These are phyloP conservation scores for Aphrocallistes beatrix DNA, from an alignment of 37 sponge, comb jelly and placozoan genomes.

Conservation along the genomic window DNA sequence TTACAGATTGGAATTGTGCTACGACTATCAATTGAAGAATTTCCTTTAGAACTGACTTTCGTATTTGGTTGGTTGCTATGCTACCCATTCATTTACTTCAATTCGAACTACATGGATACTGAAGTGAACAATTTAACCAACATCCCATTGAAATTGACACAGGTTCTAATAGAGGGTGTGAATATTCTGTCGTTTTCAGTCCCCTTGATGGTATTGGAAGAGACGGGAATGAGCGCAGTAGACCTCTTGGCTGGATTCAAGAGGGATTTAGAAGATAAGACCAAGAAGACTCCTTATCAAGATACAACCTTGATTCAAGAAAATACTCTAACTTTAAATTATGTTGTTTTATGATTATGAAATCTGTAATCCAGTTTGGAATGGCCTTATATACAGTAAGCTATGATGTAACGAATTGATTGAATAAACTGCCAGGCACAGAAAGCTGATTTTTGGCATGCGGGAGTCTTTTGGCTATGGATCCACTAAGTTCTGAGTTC, in stretches of 20 bases:
- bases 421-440: too few species aligned
- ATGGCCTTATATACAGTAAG: too few species aligned
- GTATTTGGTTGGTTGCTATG: slow-evolving; percentile 1
- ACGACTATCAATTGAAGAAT: background rate
- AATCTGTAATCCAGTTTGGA: too few species aligned
- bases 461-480: too few species aligned
- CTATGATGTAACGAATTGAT: too few species aligned
- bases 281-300: too few species aligned
- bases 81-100: background rate
- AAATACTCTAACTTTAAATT: background rate
- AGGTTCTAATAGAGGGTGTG: background rate
- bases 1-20: background rate
- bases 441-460: too few species aligned
- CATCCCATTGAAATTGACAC: background rate
- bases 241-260: too few species aligned
- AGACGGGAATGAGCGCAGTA: background rate
- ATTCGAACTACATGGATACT: slow-evolving; percentile 7
- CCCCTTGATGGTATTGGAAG: background rate
- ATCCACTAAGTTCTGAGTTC: too few species aligned
- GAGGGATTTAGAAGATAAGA: too few species aligned
- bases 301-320: too few species aligned
- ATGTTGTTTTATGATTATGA: too few species aligned
- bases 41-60: background rate
- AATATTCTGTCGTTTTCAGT: background rate
- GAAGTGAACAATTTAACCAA: background rate